A percentile compares a stretch with the other conserved stretches of the same genome.
Evolutionary conservation across 2,113 vertebrate species (phyloP).

Genomic region (Lathamus discolor): DNA sequence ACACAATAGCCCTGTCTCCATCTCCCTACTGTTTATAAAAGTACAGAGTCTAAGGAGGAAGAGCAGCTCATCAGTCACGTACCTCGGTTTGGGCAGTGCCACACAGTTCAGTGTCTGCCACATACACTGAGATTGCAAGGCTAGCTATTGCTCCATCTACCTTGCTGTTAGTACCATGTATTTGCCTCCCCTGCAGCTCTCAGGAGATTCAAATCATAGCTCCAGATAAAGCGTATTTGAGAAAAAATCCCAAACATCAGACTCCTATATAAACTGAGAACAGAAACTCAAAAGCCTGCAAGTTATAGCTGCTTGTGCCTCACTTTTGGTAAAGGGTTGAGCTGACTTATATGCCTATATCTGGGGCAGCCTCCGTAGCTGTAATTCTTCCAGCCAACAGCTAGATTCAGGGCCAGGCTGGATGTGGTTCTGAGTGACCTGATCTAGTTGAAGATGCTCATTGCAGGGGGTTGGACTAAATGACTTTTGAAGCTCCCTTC

Average conservation of each 20-base stretch:
- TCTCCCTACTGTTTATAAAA: neutral
- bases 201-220: neutral
- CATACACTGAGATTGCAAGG: accelerated
- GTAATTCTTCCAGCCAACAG: neutral
- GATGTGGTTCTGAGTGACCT: neutral
- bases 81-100: neutral
- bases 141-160: neutral
- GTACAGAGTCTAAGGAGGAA: neutral
- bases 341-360: neutral
- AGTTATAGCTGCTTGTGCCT: neutral
- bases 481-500: neutral
- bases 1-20: accelerated
- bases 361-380: neutral
- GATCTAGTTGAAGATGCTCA: neutral
- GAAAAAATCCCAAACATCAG: neutral
- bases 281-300: neutral
- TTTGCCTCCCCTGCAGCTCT: neutral
- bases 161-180: neutral
- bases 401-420: neutral
- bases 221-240: neutral
- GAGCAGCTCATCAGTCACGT: neutral
- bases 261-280: neutral
- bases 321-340: neutral
- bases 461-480: neutral
- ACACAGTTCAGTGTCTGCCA: neutral